A percentile compares a stretch with the other conserved stretches of the same genome.
Evolutionary conservation across 2,113 vertebrate genomes (phyloP).

Genomic region (Heliornis fulica): DNA sequence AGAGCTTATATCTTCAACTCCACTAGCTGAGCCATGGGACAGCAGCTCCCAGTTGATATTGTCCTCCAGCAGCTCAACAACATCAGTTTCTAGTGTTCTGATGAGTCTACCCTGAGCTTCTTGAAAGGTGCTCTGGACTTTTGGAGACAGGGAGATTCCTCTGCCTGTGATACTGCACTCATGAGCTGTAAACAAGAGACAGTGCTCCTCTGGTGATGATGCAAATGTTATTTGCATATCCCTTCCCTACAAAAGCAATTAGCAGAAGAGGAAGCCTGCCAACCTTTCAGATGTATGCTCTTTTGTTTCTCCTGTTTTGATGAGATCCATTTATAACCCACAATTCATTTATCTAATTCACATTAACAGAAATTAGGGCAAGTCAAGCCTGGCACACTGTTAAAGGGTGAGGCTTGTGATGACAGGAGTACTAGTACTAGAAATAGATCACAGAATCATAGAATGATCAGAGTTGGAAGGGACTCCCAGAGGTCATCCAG

Average conservation of each 20-base stretch:
- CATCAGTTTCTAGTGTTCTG: background rate
- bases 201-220: background rate
- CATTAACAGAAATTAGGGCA: constrained; percentile 46
- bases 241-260: constrained; percentile 50
- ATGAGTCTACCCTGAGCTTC: background rate
- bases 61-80: background rate
- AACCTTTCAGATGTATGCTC: constrained; percentile 20
- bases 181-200: background rate
- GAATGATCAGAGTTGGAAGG: too few relatives aligned
- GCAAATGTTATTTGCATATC: constrained; percentile 5
- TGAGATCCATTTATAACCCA: constrained; percentile 49
- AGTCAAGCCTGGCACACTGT: background rate
- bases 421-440: background rate
- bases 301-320: constrained; percentile 47
- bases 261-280: constrained; percentile 40
- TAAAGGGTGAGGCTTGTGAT: background rate
- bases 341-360: constrained; percentile 44
- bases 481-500: too few relatives aligned
- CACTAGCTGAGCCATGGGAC: background rate
- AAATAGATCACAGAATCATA: constrained; percentile 29
- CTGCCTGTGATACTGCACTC: background rate
- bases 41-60: background rate
- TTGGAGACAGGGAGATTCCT: background rate
- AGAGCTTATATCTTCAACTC: background rate
- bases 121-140: background rate